A percentile compares a stretch with the other conserved stretches of the same genome.
phyloP scores from a whole-genome alignment of 2,113 vertebrate species.

The human region GRCh38 chr6:39777501-39778000 shows the following conservation, averaged over 20 bases:
- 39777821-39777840: too few species aligned
- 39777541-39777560: background rate
- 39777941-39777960: background rate
- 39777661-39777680: background rate
- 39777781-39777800: fast-evolving
- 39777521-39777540: background rate
- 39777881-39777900: background rate
- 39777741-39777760: background rate
- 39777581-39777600: background rate
- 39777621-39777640: background rate
- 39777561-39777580: background rate
- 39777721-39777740: background rate
- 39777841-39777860: background rate
- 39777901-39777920: background rate
- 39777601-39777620: background rate
- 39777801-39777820: background rate
- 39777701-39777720: background rate
- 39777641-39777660: background rate
- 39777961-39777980: background rate
- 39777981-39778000: background rate
- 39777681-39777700: background rate
- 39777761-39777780: background rate
- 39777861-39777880: too few species aligned
- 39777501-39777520: background rate
- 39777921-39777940: background rate